phyloP scores from a whole-genome alignment of 2,888 invertebrate genomes.

The Ptychoptera albimana region DNA sequence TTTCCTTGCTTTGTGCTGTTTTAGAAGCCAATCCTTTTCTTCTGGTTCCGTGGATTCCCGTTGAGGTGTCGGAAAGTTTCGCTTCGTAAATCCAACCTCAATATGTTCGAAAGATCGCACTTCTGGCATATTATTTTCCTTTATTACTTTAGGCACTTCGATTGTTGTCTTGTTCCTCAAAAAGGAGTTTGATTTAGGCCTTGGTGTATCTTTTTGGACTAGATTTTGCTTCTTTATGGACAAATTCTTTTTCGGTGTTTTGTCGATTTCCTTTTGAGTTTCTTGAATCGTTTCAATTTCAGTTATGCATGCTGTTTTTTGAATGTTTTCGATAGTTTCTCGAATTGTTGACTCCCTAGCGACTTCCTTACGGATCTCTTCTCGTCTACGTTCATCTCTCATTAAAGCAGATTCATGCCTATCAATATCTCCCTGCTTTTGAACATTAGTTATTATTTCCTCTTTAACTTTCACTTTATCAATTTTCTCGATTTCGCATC shows the following conservation, averaged over 20 bases:
- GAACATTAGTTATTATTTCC: conserved; percentile 38
- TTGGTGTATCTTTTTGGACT: conserved; percentile 15
- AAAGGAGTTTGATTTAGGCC: conserved; percentile 15
- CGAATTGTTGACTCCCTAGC: conserved; percentile 36
- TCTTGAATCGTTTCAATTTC: conserved; percentile 21
- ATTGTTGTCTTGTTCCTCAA: conserved; percentile 25
- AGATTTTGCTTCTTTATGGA: conserved; percentile 6
- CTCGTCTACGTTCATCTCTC: conserved; percentile 38
- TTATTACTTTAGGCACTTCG: conserved; percentile 17
- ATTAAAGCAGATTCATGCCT: conserved; percentile 35
- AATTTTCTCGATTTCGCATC: conserved; percentile 36
- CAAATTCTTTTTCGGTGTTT: conserved; percentile 25
- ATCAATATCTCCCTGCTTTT: conserved; percentile 37
- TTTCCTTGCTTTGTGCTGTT: conserved; percentile 56
- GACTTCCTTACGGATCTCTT: conserved; percentile 34
- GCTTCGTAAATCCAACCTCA: conserved; percentile 52
- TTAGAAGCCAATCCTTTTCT: conserved; percentile 67
- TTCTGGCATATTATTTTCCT: conserved; percentile 10
- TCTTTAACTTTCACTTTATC: conserved; percentile 40
- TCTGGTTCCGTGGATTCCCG: conserved; percentile 52
- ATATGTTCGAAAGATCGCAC: conserved; percentile 41
- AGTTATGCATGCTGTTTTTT: conserved; percentile 36
- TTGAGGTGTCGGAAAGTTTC: conserved; percentile 67
- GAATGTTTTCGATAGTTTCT: conserved; percentile 43
- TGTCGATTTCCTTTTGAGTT: conserved; percentile 49